Base-by-base conservation (phyloP, 2,888 invertebrate genomes). In the Anodontia alba region DNA sequence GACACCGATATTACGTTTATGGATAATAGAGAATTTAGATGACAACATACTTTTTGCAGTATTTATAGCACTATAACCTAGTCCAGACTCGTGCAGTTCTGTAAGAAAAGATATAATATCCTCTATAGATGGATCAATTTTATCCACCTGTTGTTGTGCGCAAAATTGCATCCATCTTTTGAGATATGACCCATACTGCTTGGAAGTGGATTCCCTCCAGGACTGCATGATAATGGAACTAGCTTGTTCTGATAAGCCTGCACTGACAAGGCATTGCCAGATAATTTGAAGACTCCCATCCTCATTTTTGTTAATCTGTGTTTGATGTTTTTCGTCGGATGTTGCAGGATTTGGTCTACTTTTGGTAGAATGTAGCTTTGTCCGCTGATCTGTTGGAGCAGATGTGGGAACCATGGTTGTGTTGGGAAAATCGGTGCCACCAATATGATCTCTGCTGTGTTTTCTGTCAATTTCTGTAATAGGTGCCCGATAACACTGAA, bases 141-240 rank as follows among this genome's bases (percentile, higher is more conserved):
- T 17, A 85, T 78, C 31, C 71, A 36, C 43, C 67, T 81, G n/a
- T 33, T 57, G 46, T 62, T 70, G 49, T 76, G 68, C 0, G 73
- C 76, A 82, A 85, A 80, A 84, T 15, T 15, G 66, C 46, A 82
- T 23, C 85, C 82, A 83, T 51, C 76, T 78, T 66, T 76, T 66
- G 42, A 79, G 31, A 77, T 76, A 73, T 5, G 57, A 46, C 69
- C 76, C 31, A 80, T 82, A 85, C 26, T 78, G 81, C 46, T 23
- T 73, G 26, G 57, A n/a, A 1, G 81, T 81, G 15, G 66, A 46
- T 42, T 10, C 17, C 73, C 68, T 33, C 78, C 76, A 78, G 23
- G 76, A 78, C 38, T 51, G 54, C 23, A 75, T 36, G 51, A 77
- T 57, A 62, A 80, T 66, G 38, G 38, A n/a, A 1, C 68, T 17